Base-by-base conservation (phyloP, 2,797 vertebrate genomes). In the Labeo calbasu region DNA sequence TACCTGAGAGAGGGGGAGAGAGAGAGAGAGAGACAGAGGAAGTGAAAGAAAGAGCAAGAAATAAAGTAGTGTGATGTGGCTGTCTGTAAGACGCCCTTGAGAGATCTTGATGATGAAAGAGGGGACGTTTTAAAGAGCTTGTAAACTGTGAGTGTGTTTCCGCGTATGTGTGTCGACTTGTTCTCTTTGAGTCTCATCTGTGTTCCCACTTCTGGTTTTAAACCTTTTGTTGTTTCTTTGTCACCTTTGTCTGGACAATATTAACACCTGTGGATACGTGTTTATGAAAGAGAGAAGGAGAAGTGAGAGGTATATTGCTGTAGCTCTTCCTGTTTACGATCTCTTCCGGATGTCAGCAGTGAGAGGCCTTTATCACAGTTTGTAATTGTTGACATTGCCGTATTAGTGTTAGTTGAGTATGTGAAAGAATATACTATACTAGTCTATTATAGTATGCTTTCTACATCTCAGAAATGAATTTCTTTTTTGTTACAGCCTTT, bases 251-350 rank as follows among this genome's bases (percentile, higher is more conserved):
- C 15, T 21, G 14, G 3, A 55, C 11, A 9, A 28, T 73, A 65
- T 78, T 48, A 59, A 13, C 23, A n/a, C 28, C 8, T 75, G 59
- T 78, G 75, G 59, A 32, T 68, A 61, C 79, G 59, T 51, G 77
- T 73, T 50, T 76, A 32, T 36, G 46, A 48, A 40, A 81, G 23
- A 46, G 53, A 66, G 17, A 76, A 79, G 55, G 40, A 80, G 82
- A 87, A 89, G 85, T 77, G 61, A 84, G 78, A 77, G 65, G 78
- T 83, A 82, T 86, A 81, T 84, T 87, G 82, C 84, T 87, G 81
- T 83, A 72, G 77, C 84, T 88, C 94, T 96, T 96, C 95, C 95
- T 96, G 94, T 96, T 95, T 93, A 94, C 92, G 90, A 25, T 91
- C 92, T 94, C 91, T 85, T 94, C 93, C 94, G 95, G 95, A 96